These are phyloP conservation scores for Tipula unca DNA, from an alignment of 2,888 invertebrate species.

Conservation along the genomic window DNA sequence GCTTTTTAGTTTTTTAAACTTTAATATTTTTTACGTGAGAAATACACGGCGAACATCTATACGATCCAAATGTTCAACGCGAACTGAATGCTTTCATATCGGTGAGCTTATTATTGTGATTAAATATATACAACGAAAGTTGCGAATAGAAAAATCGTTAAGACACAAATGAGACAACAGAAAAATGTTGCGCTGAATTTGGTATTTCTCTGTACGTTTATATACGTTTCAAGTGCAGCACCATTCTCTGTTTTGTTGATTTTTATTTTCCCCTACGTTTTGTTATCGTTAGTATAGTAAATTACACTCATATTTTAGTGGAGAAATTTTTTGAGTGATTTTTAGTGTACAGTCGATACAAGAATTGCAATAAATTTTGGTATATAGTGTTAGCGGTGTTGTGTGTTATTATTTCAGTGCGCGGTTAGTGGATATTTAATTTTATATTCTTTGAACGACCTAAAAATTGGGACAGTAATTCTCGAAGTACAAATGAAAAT, in stretches of 20 bases:
- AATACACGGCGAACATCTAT: not conserved
- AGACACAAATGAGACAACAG: not conserved
- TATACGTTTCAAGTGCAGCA: not conserved
- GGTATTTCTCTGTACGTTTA: not conserved
- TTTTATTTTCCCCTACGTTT: not conserved
- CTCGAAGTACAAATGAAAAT: no score
- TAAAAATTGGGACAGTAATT: no score
- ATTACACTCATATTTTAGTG: not conserved
- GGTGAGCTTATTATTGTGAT: not conserved
- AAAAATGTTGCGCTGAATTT: not conserved
- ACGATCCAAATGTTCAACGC: conserved; percentile 2
- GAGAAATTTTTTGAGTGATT: not conserved
- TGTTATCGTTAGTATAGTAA: not conserved
- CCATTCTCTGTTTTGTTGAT: not conserved
- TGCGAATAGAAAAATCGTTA: not conserved
- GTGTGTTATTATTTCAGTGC: not conserved
- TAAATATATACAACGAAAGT: not conserved
- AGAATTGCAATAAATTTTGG: not conserved
- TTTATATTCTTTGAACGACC: no score
- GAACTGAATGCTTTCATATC: not conserved
- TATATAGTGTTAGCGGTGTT: not conserved
- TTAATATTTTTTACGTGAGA: not conserved
- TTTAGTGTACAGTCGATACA: not conserved
- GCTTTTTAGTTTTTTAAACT: not conserved
- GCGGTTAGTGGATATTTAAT: no score